Conservation (phyloP, 2,113 vertebrate species). For the Oncorhynchus masou region DNA sequence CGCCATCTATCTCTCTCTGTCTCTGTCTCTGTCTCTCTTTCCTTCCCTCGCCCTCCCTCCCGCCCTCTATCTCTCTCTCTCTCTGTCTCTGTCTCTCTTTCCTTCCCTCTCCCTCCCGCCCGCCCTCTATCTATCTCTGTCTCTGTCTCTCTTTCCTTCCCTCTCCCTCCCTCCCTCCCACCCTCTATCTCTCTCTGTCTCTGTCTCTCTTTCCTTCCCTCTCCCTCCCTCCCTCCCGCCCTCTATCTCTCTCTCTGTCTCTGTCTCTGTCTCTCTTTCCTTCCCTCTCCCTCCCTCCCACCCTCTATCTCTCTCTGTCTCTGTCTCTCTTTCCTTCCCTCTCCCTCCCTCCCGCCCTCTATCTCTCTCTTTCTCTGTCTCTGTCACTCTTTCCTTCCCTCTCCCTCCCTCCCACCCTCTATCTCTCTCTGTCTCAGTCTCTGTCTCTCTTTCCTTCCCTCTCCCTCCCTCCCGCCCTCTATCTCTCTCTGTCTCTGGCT, state of each 20-base stretch:
- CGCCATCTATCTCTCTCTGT: background rate
- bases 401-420: background rate
- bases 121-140: background rate
- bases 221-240: background rate
- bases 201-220: too few relatives aligned
- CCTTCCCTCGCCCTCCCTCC: too few relatives aligned
- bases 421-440: background rate
- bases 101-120: background rate
- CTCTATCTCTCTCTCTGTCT: background rate
- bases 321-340: too few relatives aligned
- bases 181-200: background rate
- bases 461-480: background rate
- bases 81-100: too few relatives aligned
- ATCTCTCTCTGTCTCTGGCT: constrained; percentile 12
- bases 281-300: background rate
- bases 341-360: background rate
- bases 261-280: too few relatives aligned
- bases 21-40: too few relatives aligned
- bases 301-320: background rate
- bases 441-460: too few relatives aligned
- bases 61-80: background rate
- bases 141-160: too few relatives aligned
- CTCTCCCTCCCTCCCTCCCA: background rate
- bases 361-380: background rate
- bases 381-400: too few relatives aligned